Evolutionary conservation across 2,113 vertebrate species (phyloP).

Genomic region (Bubo scandiacus): DNA sequence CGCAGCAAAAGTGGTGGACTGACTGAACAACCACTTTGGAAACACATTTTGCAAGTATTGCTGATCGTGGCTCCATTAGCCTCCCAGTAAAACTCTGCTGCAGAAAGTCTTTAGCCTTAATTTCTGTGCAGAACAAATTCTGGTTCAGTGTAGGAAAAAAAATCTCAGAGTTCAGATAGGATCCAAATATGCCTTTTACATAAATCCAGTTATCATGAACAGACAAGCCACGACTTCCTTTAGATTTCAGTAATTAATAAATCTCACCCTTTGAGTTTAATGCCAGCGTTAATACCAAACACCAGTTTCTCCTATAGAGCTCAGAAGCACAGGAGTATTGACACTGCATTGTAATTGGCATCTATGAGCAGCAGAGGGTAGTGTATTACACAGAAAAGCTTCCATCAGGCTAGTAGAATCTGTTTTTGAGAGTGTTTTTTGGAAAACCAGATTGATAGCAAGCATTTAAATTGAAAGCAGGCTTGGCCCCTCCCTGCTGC

Average conservation of each 20-base stretch:
- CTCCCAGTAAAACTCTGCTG: background rate
- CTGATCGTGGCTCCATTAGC: background rate
- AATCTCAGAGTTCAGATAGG: background rate
- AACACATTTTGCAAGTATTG: background rate
- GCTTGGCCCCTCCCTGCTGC: background rate
- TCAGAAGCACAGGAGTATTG: background rate
- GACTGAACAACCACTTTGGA: background rate
- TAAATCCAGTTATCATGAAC: background rate
- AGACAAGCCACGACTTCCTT: background rate
- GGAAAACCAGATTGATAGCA: background rate
- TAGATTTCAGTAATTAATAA: background rate
- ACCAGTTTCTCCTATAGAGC: background rate
- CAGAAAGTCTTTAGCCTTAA: background rate
- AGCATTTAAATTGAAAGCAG: background rate
- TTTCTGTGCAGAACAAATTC: background rate
- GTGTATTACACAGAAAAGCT: background rate
- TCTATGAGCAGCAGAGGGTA: constrained; percentile 54
- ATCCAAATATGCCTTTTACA: background rate
- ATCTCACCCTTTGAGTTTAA: background rate
- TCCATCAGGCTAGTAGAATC: background rate
- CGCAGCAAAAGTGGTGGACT: background rate
- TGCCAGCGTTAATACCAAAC: background rate
- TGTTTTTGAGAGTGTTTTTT: background rate
- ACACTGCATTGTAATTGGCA: background rate
- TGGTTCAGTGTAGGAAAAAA: background rate